phyloP scores from a whole-genome alignment of 2,797 vertebrate species.

The Atherinosoma microstoma region DNA sequence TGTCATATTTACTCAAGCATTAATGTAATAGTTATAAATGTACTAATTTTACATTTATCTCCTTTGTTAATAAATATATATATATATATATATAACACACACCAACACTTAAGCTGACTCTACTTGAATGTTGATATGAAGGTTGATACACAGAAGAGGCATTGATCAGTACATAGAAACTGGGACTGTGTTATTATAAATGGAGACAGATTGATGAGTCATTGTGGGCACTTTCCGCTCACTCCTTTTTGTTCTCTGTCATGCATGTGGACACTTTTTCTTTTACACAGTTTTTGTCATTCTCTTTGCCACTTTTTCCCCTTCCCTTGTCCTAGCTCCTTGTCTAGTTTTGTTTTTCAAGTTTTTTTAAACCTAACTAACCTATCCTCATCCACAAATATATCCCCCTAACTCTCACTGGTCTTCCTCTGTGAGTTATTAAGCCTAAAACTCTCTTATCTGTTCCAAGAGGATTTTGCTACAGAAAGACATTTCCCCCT shows the following conservation, averaged over 20 bases:
- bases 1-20: constrained; percentile 7
- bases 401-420: constrained; percentile 28
- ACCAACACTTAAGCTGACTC: not conserved
- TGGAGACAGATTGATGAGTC: constrained; percentile 55
- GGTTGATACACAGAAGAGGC: not conserved
- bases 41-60: constrained; percentile 18
- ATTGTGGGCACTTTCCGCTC: constrained; percentile 33
- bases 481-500: constrained; percentile 42
- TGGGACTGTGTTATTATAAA: constrained; percentile 24
- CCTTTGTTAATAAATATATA: too few relatives aligned
- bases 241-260: constrained; percentile 5
- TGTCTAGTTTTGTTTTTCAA: constrained; percentile 4
- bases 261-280: constrained; percentile 22
- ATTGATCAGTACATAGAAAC: constrained; percentile 11
- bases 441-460: constrained; percentile 44
- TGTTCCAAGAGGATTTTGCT: constrained; percentile 40
- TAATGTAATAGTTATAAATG: constrained; percentile 6
- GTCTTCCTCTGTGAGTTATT: constrained; percentile 58
- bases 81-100: not conserved
- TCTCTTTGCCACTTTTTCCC: constrained; percentile 3
- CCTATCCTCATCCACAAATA: not conserved
- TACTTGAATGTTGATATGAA: not conserved
- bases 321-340: constrained; percentile 4
- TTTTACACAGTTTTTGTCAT: not conserved
- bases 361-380: constrained; percentile 7